A percentile compares a stretch with the other conserved stretches of the same genome.
phyloP scores from a whole-genome alignment of 2,888 invertebrate genomes.

The Sisyra nigra region DNA sequence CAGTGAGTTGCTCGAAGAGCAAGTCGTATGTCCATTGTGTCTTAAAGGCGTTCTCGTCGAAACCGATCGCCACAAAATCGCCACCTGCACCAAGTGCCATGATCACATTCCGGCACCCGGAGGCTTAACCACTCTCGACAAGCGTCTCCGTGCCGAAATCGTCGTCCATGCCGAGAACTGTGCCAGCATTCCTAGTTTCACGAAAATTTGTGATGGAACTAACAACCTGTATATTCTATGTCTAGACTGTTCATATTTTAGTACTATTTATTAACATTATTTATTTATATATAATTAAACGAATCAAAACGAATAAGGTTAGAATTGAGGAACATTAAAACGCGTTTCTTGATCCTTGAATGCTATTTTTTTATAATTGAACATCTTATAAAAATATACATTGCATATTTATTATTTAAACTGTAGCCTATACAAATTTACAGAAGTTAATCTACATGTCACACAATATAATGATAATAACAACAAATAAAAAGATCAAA shows the following conservation, averaged over 20 bases:
- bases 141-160: not conserved
- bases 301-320: no score
- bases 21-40: conserved; percentile 7
- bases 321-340: no score
- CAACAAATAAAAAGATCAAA: no score
- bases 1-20: not conserved
- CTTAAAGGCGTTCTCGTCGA: conserved; percentile 2
- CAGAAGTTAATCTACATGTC: no score
- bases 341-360: no score
- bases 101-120: conserved; percentile 3
- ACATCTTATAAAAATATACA: no score
- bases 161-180: not conserved
- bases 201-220: not conserved
- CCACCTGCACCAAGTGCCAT: conserved; percentile 1
- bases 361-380: no score
- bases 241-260: conserved; percentile 4
- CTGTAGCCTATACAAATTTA: no score
- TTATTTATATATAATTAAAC: not conserved
- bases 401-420: no score
- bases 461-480: no score
- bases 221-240: conserved; percentile 3
- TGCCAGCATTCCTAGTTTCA: conserved; percentile 2
- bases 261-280: conserved; percentile 1
- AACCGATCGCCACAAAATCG: not conserved
- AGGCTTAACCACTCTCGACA: conserved; percentile 5